A percentile compares a stretch with the other conserved stretches of the same genome.
phyloP scores from a whole-genome alignment of 2,888 invertebrate species.

The Agriotes lineatus region DNA sequence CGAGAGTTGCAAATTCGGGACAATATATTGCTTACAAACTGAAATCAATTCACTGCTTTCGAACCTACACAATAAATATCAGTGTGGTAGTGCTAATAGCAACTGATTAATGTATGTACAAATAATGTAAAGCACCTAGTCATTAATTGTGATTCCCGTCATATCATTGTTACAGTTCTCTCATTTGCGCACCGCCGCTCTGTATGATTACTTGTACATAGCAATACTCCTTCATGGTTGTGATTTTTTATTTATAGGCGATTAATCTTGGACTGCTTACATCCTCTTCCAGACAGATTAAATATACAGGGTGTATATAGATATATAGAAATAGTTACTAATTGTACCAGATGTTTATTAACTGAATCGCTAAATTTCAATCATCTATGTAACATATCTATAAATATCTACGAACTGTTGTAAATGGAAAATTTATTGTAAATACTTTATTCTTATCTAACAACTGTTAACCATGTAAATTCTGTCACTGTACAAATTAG shows the following conservation, averaged over 20 bases:
- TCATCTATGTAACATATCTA: slow-evolving; percentile 39
- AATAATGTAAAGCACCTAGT: slow-evolving; percentile 43
- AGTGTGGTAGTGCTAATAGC: slow-evolving; percentile 12
- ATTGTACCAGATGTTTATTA: slow-evolving; percentile 37
- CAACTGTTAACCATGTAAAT: slow-evolving; percentile 29
- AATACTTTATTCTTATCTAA: slow-evolving; percentile 36
- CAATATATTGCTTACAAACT: neutral
- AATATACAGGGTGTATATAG: slow-evolving; percentile 48
- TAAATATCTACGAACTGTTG: slow-evolving; percentile 34
- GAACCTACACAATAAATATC: slow-evolving; percentile 4
- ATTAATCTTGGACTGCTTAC: slow-evolving; percentile 22
- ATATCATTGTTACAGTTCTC: slow-evolving; percentile 35
- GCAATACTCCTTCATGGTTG: slow-evolving; percentile 39
- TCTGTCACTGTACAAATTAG: slow-evolving; percentile 36
- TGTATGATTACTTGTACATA: slow-evolving; percentile 40
- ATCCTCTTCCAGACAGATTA: slow-evolving; percentile 40
- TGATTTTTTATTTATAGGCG: slow-evolving; percentile 27
- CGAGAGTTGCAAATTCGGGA: neutral
- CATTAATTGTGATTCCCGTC: slow-evolving; percentile 42
- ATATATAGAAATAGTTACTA: slow-evolving; percentile 32
- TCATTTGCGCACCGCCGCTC: slow-evolving; percentile 29
- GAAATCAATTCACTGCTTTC: slow-evolving; percentile 10
- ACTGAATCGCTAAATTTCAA: slow-evolving; percentile 34
- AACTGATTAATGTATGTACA: slow-evolving; percentile 35
- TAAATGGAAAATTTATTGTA: slow-evolving; percentile 33